These are phyloP conservation scores for Ennomos quercinarius DNA, from an alignment of 2,888 invertebrate species.

Conservation along the genomic window DNA sequence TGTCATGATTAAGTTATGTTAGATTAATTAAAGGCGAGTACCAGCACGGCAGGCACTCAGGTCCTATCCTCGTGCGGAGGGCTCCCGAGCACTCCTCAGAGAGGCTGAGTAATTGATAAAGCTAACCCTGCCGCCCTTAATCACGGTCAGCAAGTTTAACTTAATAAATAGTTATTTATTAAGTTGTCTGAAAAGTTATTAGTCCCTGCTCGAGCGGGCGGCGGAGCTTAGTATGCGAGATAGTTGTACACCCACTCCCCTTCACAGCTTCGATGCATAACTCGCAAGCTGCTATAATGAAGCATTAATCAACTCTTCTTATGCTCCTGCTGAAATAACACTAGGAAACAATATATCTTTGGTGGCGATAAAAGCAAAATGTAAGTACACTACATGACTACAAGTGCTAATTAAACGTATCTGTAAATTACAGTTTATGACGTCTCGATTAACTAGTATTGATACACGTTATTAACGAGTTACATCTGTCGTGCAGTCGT, in stretches of 20 bases:
- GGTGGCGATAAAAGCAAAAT: conserved; percentile 33
- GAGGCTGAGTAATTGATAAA: conserved; percentile 76
- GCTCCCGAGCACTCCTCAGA: conserved; percentile 53
- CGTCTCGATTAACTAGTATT: conserved; percentile 61
- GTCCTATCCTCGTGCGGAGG: conserved; percentile 40
- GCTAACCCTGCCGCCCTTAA: conserved; percentile 68
- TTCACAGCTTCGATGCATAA: conserved; percentile 30
- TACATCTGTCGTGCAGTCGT: conserved; percentile 51
- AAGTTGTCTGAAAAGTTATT: conserved; percentile 60
- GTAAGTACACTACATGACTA: no score
- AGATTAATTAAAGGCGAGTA: conserved; percentile 67
- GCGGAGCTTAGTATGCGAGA: conserved; percentile 33
- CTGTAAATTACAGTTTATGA: conserved; percentile 47
- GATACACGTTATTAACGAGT: conserved; percentile 65
- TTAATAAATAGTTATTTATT: conserved; percentile 64
- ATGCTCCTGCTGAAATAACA: conserved; percentile 38
- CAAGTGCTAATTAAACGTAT: conserved; percentile 46
- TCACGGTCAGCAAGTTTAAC: conserved; percentile 65
- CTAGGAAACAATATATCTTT: conserved; percentile 23
- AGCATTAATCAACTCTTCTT: conserved; percentile 41
- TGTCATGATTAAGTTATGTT: conserved; percentile 73
- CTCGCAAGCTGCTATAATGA: conserved; percentile 34
- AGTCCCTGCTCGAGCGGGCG: conserved; percentile 36
- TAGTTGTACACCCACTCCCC: conserved; percentile 22
- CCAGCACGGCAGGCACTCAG: conserved; percentile 47